Conservation (phyloP, 2,113 vertebrate species). For the Cnemophilus loriae region DNA sequence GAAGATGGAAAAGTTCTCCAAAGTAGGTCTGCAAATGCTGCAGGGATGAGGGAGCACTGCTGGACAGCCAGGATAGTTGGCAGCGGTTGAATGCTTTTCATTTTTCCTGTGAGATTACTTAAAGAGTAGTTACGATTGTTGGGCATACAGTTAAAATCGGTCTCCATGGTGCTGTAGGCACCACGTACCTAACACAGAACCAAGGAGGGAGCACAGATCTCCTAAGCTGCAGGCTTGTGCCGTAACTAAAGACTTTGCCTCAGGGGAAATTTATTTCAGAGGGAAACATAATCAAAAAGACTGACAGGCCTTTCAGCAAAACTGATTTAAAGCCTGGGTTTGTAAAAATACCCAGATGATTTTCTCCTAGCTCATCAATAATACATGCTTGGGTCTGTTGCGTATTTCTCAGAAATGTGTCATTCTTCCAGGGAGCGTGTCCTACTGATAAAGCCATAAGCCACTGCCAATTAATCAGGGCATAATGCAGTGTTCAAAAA, state of each 20-base stretch:
- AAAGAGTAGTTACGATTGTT: background rate
- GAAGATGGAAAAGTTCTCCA: slow-evolving; percentile 50
- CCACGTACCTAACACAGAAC: background rate
- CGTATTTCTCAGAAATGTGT: background rate
- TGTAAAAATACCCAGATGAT: background rate
- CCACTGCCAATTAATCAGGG: slow-evolving; percentile 12
- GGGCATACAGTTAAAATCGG: background rate
- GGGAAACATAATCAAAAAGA: background rate
- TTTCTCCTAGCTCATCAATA: slow-evolving; percentile 4
- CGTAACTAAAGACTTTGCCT: background rate
- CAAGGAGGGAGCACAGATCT: background rate
- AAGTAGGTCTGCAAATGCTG: slow-evolving; percentile 31
- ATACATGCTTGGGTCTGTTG: background rate
- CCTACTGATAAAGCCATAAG: background rate
- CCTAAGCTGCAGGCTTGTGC: background rate
- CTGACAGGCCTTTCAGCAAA: background rate
- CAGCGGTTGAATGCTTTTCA: background rate
- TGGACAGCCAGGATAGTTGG: background rate
- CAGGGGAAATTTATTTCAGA: background rate
- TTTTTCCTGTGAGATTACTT: background rate
- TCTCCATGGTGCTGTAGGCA: accelerated
- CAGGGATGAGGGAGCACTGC: background rate
- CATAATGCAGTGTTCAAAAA: background rate
- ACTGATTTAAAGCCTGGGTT: background rate
- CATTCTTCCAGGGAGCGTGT: background rate